Evolutionary conservation across 2,888 invertebrate species (phyloP), one percentile per base, ranked within the genome.

Genomic region (Chironomus tentans): DNA sequence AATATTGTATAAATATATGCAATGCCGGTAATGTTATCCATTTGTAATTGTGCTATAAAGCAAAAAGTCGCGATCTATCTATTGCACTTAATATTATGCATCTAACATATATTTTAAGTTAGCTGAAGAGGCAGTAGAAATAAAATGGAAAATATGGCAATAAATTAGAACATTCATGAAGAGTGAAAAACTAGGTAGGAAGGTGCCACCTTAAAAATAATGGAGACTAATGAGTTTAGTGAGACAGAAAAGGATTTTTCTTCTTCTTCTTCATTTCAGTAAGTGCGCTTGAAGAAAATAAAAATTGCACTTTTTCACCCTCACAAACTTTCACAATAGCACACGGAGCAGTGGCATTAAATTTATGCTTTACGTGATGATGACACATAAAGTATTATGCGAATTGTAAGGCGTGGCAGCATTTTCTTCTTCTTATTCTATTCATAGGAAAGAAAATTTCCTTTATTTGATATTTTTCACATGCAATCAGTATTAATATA

Each of bases 321-420:
- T 56, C 56, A 18, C 15, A 56, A 56, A 65, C 18, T 24, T 65
- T 21, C n/a, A 65, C 12, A 24, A 18, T 15, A 18, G 56, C 15
- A 18, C 18, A 56, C 18, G 56, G n/a, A 18, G 18, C 48, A 70
- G 61, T 38, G 28, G 61, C 71, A 62, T 68, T 74, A 62, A 65
- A 46, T 65, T 65, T 62, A 65, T 74, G 21, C 46, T 62, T 74
- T 48, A 47, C 74, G 74, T 74, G 74, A 74, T 62, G 74, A 74
- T 74, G 74, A 74, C 74, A 74, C 74, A 74, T 74, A 68, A 74
- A 74, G 68, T 65, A 24, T 38, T 65, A 65, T 65, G 65, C 65
- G 24, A 68, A 62, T 12, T 21, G 24, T 18, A n/a, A 74, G 74
- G 74, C 74, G 74, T 74, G 74, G 74, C 48, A 71, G 22, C 21